Evolutionary conservation across 1,140 invertebrate genomes (phyloP).

Genomic region (Leptonema lineaticorne): DNA sequence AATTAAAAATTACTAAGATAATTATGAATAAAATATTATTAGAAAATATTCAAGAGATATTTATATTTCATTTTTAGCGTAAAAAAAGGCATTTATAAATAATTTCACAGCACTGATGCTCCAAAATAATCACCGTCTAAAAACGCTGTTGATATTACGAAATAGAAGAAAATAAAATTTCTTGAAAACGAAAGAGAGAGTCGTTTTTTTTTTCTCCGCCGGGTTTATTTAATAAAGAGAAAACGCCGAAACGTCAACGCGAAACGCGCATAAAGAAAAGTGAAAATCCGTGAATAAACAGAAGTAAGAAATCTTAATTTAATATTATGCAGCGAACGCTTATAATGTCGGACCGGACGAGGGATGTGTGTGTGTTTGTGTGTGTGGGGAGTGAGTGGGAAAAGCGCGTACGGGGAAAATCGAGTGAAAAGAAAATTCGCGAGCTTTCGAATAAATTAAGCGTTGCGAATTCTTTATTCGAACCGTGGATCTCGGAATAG

Average conservation of each 20-base stretch:
- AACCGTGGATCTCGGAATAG: too few species aligned
- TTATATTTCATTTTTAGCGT: too few species aligned
- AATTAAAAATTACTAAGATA: too few species aligned
- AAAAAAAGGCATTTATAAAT: too few species aligned
- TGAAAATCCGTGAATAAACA: conserved; percentile 10
- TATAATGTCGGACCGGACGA: background rate
- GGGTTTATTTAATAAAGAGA: conserved; percentile 7
- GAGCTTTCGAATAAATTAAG: conserved; percentile 12
- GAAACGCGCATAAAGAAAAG: background rate
- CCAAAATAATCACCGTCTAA: background rate
- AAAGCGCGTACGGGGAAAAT: background rate
- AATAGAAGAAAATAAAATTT: background rate
- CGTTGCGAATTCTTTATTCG: conserved; percentile 13
- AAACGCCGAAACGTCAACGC: background rate
- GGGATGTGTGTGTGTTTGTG: background rate
- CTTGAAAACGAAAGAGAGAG: too few species aligned
- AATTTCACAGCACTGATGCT: background rate
- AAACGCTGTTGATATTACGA: background rate
- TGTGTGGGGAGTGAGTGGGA: background rate
- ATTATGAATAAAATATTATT: too few species aligned
- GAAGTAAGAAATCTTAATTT: conserved; percentile 17
- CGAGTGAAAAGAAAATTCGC: background rate
- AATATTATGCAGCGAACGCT: conserved; percentile 2
- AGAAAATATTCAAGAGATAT: too few species aligned
- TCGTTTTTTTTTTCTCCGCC: background rate